Evolutionary conservation across 1,140 invertebrate species (phyloP).

Genomic region (Habropoda laboriosa): DNA sequence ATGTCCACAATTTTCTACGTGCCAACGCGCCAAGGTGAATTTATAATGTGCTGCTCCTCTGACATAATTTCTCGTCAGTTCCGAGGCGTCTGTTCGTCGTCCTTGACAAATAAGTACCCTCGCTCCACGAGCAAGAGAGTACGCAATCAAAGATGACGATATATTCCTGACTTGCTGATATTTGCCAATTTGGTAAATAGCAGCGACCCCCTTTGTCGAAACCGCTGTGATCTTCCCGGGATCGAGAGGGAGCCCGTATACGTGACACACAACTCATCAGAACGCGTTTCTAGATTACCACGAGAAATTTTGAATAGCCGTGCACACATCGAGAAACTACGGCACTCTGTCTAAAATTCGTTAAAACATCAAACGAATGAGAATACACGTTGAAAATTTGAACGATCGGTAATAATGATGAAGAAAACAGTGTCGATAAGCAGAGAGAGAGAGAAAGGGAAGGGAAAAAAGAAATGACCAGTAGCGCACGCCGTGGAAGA

Average conservation of each 20-base stretch:
- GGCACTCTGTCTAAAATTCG: not conserved
- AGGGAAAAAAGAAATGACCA: not conserved
- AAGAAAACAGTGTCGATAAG: not conserved
- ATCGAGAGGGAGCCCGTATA: not conserved
- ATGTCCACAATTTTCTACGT: slow-evolving; percentile 52
- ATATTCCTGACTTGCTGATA: slow-evolving; percentile 63
- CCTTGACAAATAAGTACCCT: slow-evolving; percentile 66
- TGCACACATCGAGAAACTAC: slow-evolving; percentile 33
- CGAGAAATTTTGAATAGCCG: not conserved
- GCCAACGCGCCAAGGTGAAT: slow-evolving; percentile 65
- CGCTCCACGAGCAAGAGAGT: slow-evolving; percentile 51
- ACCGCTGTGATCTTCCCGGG: not conserved
- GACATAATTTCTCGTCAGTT: slow-evolving; percentile 68
- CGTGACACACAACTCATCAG: too few species aligned
- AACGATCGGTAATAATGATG: too few species aligned
- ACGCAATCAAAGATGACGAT: slow-evolving; percentile 66
- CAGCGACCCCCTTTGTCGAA: slow-evolving; percentile 8
- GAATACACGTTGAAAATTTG: too few species aligned
- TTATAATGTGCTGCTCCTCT: slow-evolving; percentile 58
- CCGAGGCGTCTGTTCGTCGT: slow-evolving; percentile 55
- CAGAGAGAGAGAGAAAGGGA: not conserved
- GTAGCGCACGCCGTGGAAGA: not conserved
- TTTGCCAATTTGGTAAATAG: slow-evolving; percentile 69
- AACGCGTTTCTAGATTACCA: too few species aligned
- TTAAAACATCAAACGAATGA: too few species aligned